Base-by-base conservation (phyloP, 2,797 vertebrate species). In the Tenualosa ilisha region DNA sequence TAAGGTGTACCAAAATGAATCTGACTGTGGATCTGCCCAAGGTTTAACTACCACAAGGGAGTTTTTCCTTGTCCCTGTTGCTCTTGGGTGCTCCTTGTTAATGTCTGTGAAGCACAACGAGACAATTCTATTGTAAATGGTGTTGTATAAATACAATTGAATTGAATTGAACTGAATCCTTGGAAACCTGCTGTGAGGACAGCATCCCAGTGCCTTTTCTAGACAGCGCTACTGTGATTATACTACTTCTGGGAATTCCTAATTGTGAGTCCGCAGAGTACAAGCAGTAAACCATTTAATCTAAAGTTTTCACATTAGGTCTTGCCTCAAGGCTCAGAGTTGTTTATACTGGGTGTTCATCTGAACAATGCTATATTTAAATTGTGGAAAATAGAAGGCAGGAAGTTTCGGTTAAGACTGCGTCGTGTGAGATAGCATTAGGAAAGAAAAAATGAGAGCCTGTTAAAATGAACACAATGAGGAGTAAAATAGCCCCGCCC, bases 321-420 rank as follows among this genome's bases (percentile, higher is more conserved):
- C 31, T 15, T 40, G 65, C 26, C 65, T 26, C 65, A 3, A 37
- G 26, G 13, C 65, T 37, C 13, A 11, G 26, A 72, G 26, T 26
- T 72, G 65, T 72, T 72, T 72, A 13, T 31, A 37, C 37, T 72
- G 65, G 31, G 31, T 72, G 65, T 11, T 31, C 31, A 72, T 72
- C 31, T 72, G 65, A 84, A 81, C 81, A 85, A 81, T 22, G 31
- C 75, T 84, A 37, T 92, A 24, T 92, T 93, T 92, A 89, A 91
- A 91, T 88, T 26, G 86, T 88, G 90, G 89, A 87, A 87, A 88
- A 89, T 89, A 72, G 87, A 87, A 89, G 90, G 90, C 49, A 85
- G 86, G 83, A 91, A 89, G 86, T 86, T 87, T 86, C 82, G 84
- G 86, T 89, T 88, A 88, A 84, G 84, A 53, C 83, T 85, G 11